Percentiles rank a stretch among this genome's conserved stretches.
These are phyloP conservation scores for Canis aureus DNA, from an alignment of 2,113 vertebrate species.

Conservation along the genomic window DNA sequence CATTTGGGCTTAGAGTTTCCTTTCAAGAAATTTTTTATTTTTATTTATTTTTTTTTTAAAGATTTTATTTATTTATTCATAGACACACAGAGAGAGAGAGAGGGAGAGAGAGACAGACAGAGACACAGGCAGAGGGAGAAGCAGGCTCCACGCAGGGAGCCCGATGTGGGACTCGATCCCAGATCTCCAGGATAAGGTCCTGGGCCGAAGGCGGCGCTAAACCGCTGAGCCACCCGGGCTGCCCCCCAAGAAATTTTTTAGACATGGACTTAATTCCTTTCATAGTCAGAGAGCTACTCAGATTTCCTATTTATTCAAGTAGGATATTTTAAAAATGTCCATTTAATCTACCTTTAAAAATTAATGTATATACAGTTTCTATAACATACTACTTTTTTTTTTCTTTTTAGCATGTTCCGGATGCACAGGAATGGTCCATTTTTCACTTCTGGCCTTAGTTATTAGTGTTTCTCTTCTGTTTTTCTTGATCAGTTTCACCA, in stretches of 20 bases:
- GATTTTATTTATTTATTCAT: no score
- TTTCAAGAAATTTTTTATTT: not conserved
- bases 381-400: not conserved
- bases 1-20: not conserved
- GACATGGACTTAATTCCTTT: constrained; percentile 3
- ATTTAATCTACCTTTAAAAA: not conserved
- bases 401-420: not conserved
- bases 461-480: not conserved
- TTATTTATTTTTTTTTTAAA: not conserved
- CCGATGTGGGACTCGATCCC: no score
- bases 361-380: not conserved
- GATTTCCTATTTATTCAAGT: not conserved
- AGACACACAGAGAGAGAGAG: no score
- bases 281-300: not conserved
- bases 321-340: not conserved
- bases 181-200: no score
- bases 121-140: no score
- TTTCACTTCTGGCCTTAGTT: not conserved
- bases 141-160: no score
- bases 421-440: not conserved
- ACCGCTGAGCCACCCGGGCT: no score
- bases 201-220: no score
- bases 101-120: no score
- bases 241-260: not conserved
- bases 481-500: not conserved